A percentile compares a stretch with the other conserved stretches of the same genome.
phyloP scores from a whole-genome alignment of 1,140 invertebrate species.

The Aphelinus atriplicis region DNA sequence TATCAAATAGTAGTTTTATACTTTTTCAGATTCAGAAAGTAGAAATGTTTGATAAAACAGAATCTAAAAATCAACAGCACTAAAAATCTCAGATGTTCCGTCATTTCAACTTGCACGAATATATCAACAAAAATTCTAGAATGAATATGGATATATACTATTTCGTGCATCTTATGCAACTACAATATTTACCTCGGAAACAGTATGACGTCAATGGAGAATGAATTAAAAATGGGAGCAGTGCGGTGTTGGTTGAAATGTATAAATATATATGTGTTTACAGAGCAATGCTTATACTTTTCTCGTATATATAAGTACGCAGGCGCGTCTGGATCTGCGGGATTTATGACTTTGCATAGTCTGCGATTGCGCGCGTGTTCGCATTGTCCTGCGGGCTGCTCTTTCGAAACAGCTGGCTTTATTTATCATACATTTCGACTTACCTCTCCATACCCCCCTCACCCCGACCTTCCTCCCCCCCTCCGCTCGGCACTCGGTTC shows the following conservation, averaged over 20 bases:
- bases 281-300: not conserved
- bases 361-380: not conserved
- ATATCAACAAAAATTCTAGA: too few relatives aligned
- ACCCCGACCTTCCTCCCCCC: not conserved
- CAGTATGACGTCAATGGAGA: not conserved
- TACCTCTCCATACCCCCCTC: not conserved
- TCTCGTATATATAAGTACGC: not conserved
- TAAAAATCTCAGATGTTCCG: too few relatives aligned
- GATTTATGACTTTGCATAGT: constrained; percentile 10
- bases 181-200: not conserved
- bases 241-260: too few relatives aligned
- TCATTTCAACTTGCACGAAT: too few relatives aligned
- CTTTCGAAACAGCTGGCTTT: constrained; percentile 19
- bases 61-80: too few relatives aligned
- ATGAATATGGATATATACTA: too few relatives aligned
- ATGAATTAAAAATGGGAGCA: constrained; percentile 11
- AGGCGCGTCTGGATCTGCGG: constrained; percentile 18
- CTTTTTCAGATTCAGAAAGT: too few relatives aligned
- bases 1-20: too few relatives aligned
- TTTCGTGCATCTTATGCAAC: not conserved
- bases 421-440: constrained; percentile 15
- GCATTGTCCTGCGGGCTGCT: constrained; percentile 9
- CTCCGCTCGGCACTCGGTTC: too few relatives aligned
- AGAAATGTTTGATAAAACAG: too few relatives aligned
- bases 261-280: too few relatives aligned